Evolutionary conservation across 2,888 invertebrate species (phyloP).

Genomic region (Peribatodes rhomboidaria): DNA sequence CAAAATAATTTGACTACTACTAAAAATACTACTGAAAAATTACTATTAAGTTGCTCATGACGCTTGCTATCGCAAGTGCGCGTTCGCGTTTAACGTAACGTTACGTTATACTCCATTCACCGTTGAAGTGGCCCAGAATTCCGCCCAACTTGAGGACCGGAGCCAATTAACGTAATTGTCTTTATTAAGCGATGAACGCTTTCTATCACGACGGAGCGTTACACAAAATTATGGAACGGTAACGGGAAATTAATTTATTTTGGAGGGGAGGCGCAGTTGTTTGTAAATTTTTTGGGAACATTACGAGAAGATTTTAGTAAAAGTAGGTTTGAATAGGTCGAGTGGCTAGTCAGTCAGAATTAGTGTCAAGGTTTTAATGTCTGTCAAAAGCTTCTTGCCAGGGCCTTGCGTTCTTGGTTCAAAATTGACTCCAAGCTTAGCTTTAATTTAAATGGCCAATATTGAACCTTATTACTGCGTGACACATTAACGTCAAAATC

Average conservation of each 20-base stretch:
- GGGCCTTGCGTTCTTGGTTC: no score
- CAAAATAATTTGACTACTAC: no score
- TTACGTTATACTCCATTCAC: constrained; percentile 61
- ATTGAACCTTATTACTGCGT: no score
- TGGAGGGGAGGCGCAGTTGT: neutral
- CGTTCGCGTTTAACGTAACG: constrained; percentile 45
- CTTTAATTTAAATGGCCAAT: no score
- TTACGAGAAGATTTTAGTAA: no score
- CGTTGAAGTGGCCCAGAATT: constrained; percentile 65
- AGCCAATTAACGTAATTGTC: constrained; percentile 74
- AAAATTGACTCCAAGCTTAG: no score
- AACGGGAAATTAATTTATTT: constrained; percentile 35
- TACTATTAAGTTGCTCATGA: neutral
- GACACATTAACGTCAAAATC: no score
- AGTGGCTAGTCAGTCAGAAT: no score
- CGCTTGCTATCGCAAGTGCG: constrained; percentile 13
- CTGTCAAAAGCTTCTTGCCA: no score
- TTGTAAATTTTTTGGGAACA: neutral
- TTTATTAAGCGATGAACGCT: constrained; percentile 70
- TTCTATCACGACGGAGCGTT: constrained; percentile 68
- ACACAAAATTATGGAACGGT: constrained; percentile 50
- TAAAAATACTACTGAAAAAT: no score
- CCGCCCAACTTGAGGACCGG: constrained; percentile 62
- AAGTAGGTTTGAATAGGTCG: no score
- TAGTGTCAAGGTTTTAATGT: no score